Evolutionary conservation across 2,797 vertebrate species (phyloP).

Genomic region (Cygnus olor): DNA sequence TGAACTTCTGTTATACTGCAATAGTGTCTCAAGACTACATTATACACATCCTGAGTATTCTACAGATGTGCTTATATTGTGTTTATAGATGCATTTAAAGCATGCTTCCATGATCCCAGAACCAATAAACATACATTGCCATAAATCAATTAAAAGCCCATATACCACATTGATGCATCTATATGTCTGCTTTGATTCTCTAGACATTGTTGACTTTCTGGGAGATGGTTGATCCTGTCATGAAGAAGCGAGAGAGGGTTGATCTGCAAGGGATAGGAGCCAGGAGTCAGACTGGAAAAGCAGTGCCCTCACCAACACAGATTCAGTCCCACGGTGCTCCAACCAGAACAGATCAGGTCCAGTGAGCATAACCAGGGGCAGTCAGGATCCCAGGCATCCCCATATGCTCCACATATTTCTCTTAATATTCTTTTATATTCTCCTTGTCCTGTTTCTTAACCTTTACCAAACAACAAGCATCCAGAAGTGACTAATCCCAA

Average conservation of each 20-base stretch:
- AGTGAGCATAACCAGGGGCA: not conserved
- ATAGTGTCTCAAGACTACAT: not conserved
- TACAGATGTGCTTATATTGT: not conserved
- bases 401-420: not conserved
- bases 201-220: not conserved
- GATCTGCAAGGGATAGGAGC: not conserved
- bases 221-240: fast-evolving
- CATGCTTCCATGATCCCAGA: not conserved
- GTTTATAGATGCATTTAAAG: not conserved
- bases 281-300: no score
- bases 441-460: not conserved
- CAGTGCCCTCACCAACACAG: not conserved
- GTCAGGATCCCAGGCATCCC: not conserved
- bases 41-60: not conserved
- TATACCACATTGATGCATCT: not conserved
- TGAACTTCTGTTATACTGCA: not conserved
- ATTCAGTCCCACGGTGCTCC: not conserved
- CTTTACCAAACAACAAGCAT: not conserved
- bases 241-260: not conserved
- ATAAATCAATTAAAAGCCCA: not conserved
- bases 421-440: not conserved
- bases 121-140: not conserved
- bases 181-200: not conserved
- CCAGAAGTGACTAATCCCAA: not conserved
- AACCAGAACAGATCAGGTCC: not conserved